phyloP scores from a whole-genome alignment of 1,140 invertebrate species.

The Calliopsis andreniformis region DNA sequence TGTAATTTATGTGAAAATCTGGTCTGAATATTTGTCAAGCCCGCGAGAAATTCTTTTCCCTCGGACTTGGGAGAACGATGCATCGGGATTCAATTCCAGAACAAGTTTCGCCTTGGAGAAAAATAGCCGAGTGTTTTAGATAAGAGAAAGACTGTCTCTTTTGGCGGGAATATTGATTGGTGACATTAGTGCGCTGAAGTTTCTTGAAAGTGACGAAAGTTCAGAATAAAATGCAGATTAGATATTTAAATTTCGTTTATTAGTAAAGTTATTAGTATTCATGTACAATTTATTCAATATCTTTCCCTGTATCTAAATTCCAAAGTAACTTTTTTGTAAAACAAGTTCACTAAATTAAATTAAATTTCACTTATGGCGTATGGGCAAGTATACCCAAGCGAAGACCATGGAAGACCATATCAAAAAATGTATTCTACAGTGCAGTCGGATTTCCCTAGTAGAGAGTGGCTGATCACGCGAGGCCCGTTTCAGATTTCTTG shows the following conservation, averaged over 20 bases:
- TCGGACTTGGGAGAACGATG: not conserved
- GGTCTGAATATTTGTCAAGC: slow-evolving; percentile 3
- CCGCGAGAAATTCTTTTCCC: not conserved
- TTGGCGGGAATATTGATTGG: not conserved
- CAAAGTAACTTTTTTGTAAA: too few species aligned
- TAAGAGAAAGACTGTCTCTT: not conserved
- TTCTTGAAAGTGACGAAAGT: too few species aligned
- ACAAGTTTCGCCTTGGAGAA: not conserved
- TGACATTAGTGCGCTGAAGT: not conserved
- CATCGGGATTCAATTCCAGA: not conserved
- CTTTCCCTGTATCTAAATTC: too few species aligned
- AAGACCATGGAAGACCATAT: slow-evolving; percentile 18
- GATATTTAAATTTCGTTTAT: too few species aligned
- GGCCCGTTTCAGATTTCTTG: slow-evolving; percentile 17
- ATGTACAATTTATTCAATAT: too few species aligned
- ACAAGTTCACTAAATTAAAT: too few species aligned
- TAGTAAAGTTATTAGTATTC: too few species aligned
- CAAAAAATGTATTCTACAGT: not conserved
- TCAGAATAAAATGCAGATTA: too few species aligned
- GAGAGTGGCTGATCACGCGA: slow-evolving; percentile 32
- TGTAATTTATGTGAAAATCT: slow-evolving; percentile 15
- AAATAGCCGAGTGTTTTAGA: not conserved
- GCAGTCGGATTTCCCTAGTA: not conserved
- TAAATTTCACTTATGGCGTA: too few species aligned
- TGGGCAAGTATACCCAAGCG: too few species aligned